Base-by-base conservation (phyloP, 2,888 invertebrate species). In the Neoascia interrupta region DNA sequence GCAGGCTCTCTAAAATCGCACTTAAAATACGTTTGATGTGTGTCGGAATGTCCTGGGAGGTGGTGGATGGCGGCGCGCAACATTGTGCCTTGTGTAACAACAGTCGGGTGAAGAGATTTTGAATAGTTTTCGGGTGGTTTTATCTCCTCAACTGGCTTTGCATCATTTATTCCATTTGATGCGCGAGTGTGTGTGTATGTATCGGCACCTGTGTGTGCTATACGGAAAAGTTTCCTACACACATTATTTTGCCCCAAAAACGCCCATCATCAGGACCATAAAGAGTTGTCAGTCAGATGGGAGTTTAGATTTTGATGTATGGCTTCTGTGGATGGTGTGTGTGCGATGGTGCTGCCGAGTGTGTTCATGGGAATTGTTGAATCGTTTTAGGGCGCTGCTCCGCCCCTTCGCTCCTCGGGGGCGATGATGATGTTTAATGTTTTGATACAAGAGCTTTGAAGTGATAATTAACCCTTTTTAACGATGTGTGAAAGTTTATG, bases 401-500 rank as follows among this genome's bases (percentile, higher is more conserved):
- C 23, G 47, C 5, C 16, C 41, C 41, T 6, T n/a, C 31, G 10
- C 8, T 23, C 41, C 49, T 58, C 47, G 15, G 36, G 43, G 58
- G 43, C n/a, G 41, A 31, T 6, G 31, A n/a, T 31, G 56, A 41
- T 31, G 31, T 26, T 63, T 68, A 31, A 47, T 70, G 64, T 51
- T 76, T 72, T 58, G 36, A 56, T 41, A 34, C 11, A 36, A 54
- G 21, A 60, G 64, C 53, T 72, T 76, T 72, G 72, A 76, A 76
- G 72, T 76, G 76, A 60, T 76, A 72, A 76, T 76, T 72, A 76
- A 76, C 72, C 60, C 72, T 60, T 76, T 70, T 66, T 60, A 76
- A 72, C 64, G 76, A 72, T 72, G 76, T 76, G 76, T 76, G 76
- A 76, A 76, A 76, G 76, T 76, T 76, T 72, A 76, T 72, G 58